Evolutionary conservation across 2,888 invertebrate genomes (phyloP).

Genomic region (Drosophila sordidula): DNA sequence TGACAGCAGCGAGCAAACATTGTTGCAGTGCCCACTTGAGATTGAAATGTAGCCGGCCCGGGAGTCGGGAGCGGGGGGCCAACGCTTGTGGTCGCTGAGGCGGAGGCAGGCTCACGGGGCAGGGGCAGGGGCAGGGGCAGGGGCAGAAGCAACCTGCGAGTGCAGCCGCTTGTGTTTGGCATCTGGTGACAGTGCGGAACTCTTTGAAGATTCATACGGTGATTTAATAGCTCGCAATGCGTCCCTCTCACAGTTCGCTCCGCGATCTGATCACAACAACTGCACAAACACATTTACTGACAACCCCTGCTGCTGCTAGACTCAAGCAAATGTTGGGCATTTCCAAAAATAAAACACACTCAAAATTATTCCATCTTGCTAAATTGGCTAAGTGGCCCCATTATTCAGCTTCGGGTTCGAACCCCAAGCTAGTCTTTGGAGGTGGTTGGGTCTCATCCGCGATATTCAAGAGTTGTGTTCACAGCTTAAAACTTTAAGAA

Average conservation of each 20-base stretch:
- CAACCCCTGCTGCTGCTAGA: too few relatives aligned
- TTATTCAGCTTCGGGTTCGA: too few relatives aligned
- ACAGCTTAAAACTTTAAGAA: too few relatives aligned
- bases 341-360: too few relatives aligned
- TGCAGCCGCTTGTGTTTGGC: slow-evolving; percentile 31
- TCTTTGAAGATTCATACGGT: slow-evolving; percentile 51
- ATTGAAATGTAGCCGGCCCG: slow-evolving; percentile 50
- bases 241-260: slow-evolving; percentile 6
- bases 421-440: too few relatives aligned
- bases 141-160: slow-evolving; percentile 37
- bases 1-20: slow-evolving; percentile 61
- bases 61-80: background rate
- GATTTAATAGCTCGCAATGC: slow-evolving; percentile 43
- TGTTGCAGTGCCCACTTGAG: slow-evolving; percentile 53
- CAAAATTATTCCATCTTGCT: too few relatives aligned
- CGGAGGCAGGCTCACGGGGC: background rate
- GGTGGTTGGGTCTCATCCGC: too few relatives aligned
- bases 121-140: background rate
- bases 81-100: background rate
- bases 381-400: too few relatives aligned
- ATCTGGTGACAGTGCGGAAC: slow-evolving; percentile 52
- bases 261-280: background rate
- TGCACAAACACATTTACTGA: too few relatives aligned
- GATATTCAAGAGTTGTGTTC: too few relatives aligned
- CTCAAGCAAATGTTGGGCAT: too few relatives aligned